These are phyloP conservation scores for Falcaria lacertinaria DNA, from an alignment of 2,888 invertebrate species.

Conservation along the genomic window DNA sequence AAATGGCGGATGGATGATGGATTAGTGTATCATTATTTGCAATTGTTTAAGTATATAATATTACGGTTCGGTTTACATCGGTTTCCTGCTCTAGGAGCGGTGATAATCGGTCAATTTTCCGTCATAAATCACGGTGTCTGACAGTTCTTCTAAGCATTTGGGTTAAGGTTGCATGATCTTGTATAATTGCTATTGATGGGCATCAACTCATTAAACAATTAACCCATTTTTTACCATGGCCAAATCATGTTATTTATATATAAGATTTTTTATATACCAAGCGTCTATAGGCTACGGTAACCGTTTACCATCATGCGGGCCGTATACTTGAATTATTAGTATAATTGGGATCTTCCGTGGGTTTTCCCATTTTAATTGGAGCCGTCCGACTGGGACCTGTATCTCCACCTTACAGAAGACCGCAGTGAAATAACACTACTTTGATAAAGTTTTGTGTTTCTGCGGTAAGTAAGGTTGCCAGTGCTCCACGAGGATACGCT, in stretches of 20 bases:
- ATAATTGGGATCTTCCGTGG: too few relatives aligned
- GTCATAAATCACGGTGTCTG: conserved; percentile 12
- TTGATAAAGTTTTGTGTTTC: too few relatives aligned
- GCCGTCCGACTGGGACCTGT: too few relatives aligned
- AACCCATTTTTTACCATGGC: neutral
- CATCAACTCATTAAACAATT: neutral
- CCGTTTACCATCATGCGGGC: too few relatives aligned
- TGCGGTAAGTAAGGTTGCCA: too few relatives aligned
- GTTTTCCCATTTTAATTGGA: too few relatives aligned
- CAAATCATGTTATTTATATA: neutral
- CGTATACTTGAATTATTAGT: too few relatives aligned
- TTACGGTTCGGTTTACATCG: conserved; percentile 16
- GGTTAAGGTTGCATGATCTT: neutral
- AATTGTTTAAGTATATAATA: conserved; percentile 9
- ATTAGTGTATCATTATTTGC: neutral
- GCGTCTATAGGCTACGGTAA: too few relatives aligned
- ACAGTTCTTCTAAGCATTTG: neutral
- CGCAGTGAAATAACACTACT: too few relatives aligned
- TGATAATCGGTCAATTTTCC: conserved; percentile 21
- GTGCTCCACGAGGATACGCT: too few relatives aligned
- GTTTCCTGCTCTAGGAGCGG: conserved; percentile 15
- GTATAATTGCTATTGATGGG: neutral
- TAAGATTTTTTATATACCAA: too few relatives aligned
- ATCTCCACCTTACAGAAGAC: too few relatives aligned
- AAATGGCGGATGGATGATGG: neutral